Conservation (phyloP, 2,797 vertebrate genomes). For the Sylvia borin region DNA sequence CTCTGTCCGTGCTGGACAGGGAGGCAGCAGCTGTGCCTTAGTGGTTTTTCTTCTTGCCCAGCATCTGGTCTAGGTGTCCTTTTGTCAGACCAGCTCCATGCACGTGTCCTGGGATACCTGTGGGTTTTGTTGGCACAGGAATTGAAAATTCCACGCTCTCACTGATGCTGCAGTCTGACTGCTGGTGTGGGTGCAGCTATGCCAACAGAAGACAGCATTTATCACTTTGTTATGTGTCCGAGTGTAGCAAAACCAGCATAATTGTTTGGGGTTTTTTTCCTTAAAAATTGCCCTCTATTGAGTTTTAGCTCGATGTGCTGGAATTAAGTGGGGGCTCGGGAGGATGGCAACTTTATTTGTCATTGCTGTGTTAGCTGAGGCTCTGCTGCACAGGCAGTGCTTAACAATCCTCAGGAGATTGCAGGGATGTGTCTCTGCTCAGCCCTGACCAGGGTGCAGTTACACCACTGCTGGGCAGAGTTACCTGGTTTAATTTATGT, state of each 20-base stretch:
- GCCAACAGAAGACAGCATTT: background rate
- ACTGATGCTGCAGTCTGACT: background rate
- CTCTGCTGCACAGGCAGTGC: background rate
- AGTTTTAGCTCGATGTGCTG: background rate
- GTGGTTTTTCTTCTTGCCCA: background rate
- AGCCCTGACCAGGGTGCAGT: background rate
- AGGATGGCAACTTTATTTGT: background rate
- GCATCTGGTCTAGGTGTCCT: background rate
- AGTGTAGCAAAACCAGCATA: background rate
- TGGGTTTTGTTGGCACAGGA: background rate
- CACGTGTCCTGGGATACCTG: background rate
- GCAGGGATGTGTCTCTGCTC: background rate
- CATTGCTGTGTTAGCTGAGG: background rate
- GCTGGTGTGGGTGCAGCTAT: background rate
- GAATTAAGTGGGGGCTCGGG: background rate
- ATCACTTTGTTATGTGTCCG: background rate
- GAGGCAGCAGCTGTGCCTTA: background rate
- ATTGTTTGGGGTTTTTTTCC: background rate
- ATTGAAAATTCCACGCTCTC: background rate
- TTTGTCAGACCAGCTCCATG: background rate
- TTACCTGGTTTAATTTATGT: background rate
- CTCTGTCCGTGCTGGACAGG: background rate
- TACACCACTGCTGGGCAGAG: background rate
- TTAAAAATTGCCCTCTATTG: background rate
- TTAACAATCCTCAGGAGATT: background rate